phyloP scores from a whole-genome alignment of 2,113 vertebrate genomes.

The Alexandromys fortis region DNA sequence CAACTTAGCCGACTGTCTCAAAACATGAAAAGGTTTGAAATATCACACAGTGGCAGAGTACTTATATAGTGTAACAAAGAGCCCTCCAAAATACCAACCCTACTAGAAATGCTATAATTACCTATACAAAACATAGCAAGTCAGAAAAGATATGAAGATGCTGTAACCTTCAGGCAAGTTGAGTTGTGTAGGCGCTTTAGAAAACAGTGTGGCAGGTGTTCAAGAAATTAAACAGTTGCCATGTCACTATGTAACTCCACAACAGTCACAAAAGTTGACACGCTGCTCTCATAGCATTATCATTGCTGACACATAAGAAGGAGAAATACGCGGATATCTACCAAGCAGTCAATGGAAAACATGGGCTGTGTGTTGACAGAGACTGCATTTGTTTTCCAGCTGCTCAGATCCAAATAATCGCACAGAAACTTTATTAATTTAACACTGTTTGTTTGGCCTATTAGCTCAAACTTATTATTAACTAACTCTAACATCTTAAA shows the following conservation, averaged over 20 bases:
- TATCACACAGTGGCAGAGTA: neutral
- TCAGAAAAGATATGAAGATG: neutral
- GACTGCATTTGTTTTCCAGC: too few relatives aligned
- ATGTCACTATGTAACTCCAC: neutral
- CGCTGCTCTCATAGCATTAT: neutral
- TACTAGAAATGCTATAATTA: neutral
- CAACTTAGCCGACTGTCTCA: neutral
- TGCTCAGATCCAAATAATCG: too few relatives aligned
- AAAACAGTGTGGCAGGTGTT: constrained; percentile 14
- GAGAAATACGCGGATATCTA: neutral
- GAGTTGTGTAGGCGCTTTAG: neutral
- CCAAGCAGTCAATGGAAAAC: neutral
- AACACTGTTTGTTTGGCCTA: too few relatives aligned
- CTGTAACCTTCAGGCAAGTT: neutral
- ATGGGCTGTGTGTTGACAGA: neutral
- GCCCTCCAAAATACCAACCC: neutral
- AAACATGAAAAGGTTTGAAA: neutral
- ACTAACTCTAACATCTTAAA: too few relatives aligned
- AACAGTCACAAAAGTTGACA: neutral
- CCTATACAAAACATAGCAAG: neutral
- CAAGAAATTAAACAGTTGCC: constrained; percentile 13
- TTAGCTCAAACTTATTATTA: too few relatives aligned
- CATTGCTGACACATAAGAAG: neutral
- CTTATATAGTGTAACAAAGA: neutral
- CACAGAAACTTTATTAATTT: too few relatives aligned